Evolutionary conservation across 2,888 invertebrate species (phyloP), one percentile per base, ranked within the genome.

Genomic region (Campoletis raptor): DNA sequence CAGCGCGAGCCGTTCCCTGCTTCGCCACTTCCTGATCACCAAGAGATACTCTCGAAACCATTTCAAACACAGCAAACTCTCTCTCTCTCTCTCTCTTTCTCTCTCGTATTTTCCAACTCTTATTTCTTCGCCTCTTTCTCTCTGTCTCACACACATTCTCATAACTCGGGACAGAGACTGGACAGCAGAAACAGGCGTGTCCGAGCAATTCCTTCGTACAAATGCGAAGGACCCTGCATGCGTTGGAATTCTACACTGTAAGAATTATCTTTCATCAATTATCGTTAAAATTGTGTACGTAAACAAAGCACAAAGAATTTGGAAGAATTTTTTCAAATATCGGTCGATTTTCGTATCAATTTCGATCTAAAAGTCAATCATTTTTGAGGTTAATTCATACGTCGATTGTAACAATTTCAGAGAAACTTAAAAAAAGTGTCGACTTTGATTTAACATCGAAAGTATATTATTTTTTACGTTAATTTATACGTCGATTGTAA

Each of bases 141-240:
- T 48, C 40, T 24, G 36, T 61, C 74, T 69, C 48, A 15, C 4
- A 48, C 40, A 40, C 67, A 37, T 52, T 36, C 37, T 66, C 18
- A 24, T 69, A 42, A 24, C 24, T 69, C 15, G 40, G 15, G 5
- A n/a, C 48, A 73, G 57, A 64, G 21, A 78, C 82, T 57, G 83
- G 86, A 86, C 81, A 83, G 73, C 54, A 74, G 67, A 87, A 85
- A 81, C 52, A 86, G 87, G 87, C 85, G 87, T 85, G 87, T 61
- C 87, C 45, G 72, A 45, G 74, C 21, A 64, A 77, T 85, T 73
- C 79, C 67, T 12, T 61, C 70, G 57, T 48, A 66, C 30, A 30
- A 48, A 21, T 70, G n/a, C 45, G 36, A 30, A 54, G 21, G 40
- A 54, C 40, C 52, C 52, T 66, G 42, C 52, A 37, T 66, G 42